Evolutionary conservation across 2,113 vertebrate genomes (phyloP), one percentile per base, ranked within the genome.

Genomic region (Vireo altiloquus): DNA sequence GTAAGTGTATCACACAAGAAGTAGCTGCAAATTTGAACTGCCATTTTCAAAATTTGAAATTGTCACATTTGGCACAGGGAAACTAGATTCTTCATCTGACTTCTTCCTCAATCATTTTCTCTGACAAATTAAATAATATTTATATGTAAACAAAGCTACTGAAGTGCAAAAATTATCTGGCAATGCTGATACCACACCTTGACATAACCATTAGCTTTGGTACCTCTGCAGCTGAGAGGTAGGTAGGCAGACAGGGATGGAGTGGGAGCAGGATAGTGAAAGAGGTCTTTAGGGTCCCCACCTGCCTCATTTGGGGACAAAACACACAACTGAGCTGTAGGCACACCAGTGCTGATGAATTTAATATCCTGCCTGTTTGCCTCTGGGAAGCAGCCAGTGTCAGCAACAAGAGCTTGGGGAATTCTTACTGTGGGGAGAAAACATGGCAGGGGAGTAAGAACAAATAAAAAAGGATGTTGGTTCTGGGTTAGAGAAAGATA

Each of bases 1-100:
- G 56, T 69, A 70, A 91, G 81, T 21, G 61, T 39, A 76, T 93
- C 52, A 84, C 88, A 63, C 23, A 91, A 90, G 78, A 97, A 91
- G 85, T 44, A 65, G 47, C 24, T 71, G 24, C 68, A 74, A 82
- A 69, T 87, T 65, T 66, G 21, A 87, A 33, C 15, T 28, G 9
- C 15, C 35, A 6, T 71, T 91, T 95, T 89, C 33, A 70, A 50
- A 91, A 39, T 13, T n/a, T n/a, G n/a, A n/a, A n/a, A n/a, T n/a
- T n/a, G 46, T 21, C 13, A 59, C 61, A 74, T 68, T 66, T 88
- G 42, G 16, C 50, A 68, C 23, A 44, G 57, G 18, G 15, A 85
- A 82, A 16, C 20, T 65, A 3, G 49, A 35, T 86, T 87, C 82
- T 92, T 90, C 50, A 84, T n/a, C n/a, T 65, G 66, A 74, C 79